Conservation (phyloP, 2,797 vertebrate species). For the Gephyroberyx darwinii region DNA sequence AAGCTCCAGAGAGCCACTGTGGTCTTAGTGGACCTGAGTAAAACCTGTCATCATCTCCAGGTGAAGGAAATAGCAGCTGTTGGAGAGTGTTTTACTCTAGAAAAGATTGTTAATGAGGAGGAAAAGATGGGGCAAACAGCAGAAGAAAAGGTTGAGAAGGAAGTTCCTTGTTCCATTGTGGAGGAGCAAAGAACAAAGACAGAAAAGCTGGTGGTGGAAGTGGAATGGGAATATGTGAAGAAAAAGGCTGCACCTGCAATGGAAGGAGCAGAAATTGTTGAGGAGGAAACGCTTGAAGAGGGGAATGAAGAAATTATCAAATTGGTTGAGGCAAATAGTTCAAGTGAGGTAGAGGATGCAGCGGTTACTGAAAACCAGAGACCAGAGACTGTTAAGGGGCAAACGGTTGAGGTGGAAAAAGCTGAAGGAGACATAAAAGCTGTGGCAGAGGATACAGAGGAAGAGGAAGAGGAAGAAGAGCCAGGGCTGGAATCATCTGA, state of each 20-base stretch:
- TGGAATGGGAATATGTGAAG: background rate
- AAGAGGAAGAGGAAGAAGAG: conserved; percentile 44
- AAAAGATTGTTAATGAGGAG: background rate
- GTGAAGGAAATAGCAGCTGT: conserved; percentile 6
- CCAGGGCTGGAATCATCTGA: background rate
- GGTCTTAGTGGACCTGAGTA: conserved; percentile 39
- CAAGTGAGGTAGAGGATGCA: conserved; percentile 1
- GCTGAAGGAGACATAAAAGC: conserved; percentile 24
- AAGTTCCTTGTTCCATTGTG: background rate
- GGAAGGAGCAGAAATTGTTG: background rate
- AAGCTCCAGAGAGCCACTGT: conserved; percentile 33
- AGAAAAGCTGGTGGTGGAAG: conserved; percentile 1
- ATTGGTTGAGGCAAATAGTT: background rate
- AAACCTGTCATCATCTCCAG: conserved; percentile 4
- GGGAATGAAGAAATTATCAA: background rate
- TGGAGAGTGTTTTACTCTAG: background rate
- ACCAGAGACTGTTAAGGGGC: background rate
- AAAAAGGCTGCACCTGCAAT: background rate
- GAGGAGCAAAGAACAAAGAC: background rate
- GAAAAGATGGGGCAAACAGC: background rate
- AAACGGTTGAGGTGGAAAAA: no score
- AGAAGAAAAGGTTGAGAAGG: background rate
- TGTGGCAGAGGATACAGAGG: conserved; percentile 7
- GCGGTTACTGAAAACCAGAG: conserved; percentile 7
- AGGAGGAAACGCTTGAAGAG: conserved; percentile 6